These are phyloP conservation scores for Aphrophora alni DNA, from an alignment of 2,888 invertebrate species.

Conservation along the genomic window DNA sequence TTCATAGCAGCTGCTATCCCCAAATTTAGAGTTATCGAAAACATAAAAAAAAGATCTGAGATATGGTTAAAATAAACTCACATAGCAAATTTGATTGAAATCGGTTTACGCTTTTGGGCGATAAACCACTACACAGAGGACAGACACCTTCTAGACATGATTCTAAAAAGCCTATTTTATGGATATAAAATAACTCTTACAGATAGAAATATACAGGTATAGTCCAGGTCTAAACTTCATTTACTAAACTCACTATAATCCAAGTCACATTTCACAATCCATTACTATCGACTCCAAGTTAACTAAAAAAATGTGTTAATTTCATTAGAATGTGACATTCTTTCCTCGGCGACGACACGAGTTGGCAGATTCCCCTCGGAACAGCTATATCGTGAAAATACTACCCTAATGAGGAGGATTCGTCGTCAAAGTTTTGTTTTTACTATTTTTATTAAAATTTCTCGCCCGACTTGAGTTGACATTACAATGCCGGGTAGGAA, in stretches of 20 bases:
- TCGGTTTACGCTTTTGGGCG: no score
- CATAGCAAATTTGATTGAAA: no score
- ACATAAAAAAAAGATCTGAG: no score
- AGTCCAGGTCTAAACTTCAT: no score
- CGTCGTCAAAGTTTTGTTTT: conserved; percentile 7
- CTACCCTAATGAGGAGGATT: background rate
- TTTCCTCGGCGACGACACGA: background rate
- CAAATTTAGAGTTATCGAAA: no score
- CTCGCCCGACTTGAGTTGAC: background rate
- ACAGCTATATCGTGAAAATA: conserved; percentile 2
- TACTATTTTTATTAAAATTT: conserved; percentile 28
- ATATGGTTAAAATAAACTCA: no score
- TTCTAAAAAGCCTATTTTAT: no score
- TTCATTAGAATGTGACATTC: background rate
- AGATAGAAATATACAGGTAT: no score
- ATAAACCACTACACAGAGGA: no score
- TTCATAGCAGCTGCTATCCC: no score
- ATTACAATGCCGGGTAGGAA: conserved; percentile 4
- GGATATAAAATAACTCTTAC: no score
- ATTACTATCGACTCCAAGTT: background rate
- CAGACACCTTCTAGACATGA: no score
- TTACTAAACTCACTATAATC: background rate
- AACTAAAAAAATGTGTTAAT: background rate
- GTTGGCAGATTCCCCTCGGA: background rate
- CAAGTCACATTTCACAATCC: background rate